Evolutionary conservation across 2,797 vertebrate species (phyloP).

Genomic region (Phoebastria nigripes): DNA sequence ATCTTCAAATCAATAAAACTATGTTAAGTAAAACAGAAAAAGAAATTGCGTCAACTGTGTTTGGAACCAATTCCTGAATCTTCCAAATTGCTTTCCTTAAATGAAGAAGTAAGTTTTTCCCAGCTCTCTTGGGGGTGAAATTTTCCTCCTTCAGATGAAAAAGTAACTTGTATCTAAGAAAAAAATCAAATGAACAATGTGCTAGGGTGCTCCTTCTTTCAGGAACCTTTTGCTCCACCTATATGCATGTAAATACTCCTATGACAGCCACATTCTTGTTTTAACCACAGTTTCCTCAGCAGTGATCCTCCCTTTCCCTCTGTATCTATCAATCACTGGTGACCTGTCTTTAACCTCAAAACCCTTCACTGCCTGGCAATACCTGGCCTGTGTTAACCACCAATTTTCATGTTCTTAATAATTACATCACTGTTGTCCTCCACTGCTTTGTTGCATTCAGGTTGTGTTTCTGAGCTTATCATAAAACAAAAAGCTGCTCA

Average conservation of each 20-base stretch:
- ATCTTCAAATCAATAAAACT: constrained; percentile 35
- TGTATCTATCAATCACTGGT: neutral
- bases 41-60: neutral
- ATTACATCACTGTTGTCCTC: neutral
- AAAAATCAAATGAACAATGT: neutral
- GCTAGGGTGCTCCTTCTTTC: neutral
- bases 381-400: neutral
- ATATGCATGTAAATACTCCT: neutral
- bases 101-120: neutral
- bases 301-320: neutral
- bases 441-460: neutral
- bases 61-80: neutral
- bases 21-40: constrained; percentile 23
- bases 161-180: neutral
- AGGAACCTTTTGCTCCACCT: neutral
- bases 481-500: neutral
- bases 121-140: neutral
- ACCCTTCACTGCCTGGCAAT: neutral
- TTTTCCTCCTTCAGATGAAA: neutral
- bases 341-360: neutral
- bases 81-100: neutral
- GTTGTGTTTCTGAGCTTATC: neutral
- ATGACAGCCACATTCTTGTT: neutral
- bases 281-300: neutral
- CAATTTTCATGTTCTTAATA: neutral